Conservation (phyloP, 1,140 invertebrate species). For the Nasonia longicornis region DNA sequence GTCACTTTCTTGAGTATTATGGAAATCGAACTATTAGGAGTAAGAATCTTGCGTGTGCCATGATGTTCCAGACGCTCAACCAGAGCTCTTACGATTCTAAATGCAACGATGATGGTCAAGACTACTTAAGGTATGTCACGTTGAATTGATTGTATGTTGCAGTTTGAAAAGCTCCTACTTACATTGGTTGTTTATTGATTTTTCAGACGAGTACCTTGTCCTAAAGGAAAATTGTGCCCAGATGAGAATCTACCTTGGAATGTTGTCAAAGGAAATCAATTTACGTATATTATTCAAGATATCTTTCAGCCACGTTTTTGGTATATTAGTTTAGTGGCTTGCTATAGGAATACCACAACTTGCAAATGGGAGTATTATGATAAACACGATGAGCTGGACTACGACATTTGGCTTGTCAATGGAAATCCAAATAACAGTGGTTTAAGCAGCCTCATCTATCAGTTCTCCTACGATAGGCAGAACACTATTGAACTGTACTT, state of each 20-base stretch:
- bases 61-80: constrained; percentile 89
- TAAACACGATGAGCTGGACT: constrained; percentile 75
- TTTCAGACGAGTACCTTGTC: constrained; percentile 85
- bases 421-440: constrained; percentile 89
- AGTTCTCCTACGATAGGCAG: constrained; percentile 96
- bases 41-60: constrained; percentile 79
- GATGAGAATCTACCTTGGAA: constrained; percentile 89
- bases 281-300: constrained; percentile 93
- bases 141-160: constrained; percentile 2
- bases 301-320: constrained; percentile 92
- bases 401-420: constrained; percentile 97
- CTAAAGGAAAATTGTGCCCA: constrained; percentile 79
- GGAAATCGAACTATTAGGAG: constrained; percentile 76
- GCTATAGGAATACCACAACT: constrained; percentile 82
- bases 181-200: background rate
- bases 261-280: constrained; percentile 89
- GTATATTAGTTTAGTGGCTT: constrained; percentile 95
- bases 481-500: constrained; percentile 94
- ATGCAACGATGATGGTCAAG: constrained; percentile 85
- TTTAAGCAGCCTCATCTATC: constrained; percentile 90
- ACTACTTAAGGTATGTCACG: constrained; percentile 78
- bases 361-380: constrained; percentile 87
- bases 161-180: background rate
- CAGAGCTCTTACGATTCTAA: constrained; percentile 85
- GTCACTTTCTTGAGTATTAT: constrained; percentile 90